A percentile compares a stretch with the other conserved stretches of the same genome.
These are phyloP conservation scores for Latheticus oryzae DNA, from an alignment of 2,888 invertebrate species.

Conservation along the genomic window DNA sequence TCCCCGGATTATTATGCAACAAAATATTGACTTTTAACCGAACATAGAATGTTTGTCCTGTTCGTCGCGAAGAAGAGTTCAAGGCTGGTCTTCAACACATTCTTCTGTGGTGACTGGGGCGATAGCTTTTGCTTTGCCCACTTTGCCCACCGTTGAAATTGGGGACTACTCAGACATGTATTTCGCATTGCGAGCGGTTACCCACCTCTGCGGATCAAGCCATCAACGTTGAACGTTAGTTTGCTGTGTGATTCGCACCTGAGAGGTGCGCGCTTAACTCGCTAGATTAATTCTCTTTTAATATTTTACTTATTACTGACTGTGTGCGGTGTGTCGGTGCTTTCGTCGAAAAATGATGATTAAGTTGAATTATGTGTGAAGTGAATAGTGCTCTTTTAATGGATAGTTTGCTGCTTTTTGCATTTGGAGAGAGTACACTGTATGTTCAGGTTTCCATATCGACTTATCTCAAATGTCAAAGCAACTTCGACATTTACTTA, in stretches of 20 bases:
- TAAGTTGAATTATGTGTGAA: conserved; percentile 40
- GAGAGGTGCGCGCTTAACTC: conserved; percentile 37
- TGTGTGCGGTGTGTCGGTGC: conserved; percentile 6
- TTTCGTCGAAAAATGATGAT: conserved; percentile 24
- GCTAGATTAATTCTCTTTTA: no score
- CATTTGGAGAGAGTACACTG: conserved; percentile 34
- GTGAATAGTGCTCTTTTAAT: conserved; percentile 41
- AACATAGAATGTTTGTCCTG: conserved; percentile 31
- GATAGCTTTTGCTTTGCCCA: conserved; percentile 28
- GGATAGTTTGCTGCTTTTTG: conserved; percentile 40
- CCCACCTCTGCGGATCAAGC: conserved; percentile 15
- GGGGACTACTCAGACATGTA: conserved; percentile 44
- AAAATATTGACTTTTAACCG: conserved; percentile 12
- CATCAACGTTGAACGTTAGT: conserved; percentile 6
- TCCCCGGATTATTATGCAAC: conserved; percentile 38
- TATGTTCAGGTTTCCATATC: conserved; percentile 32
- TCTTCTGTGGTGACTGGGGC: conserved; percentile 46
- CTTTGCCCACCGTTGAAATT: conserved; percentile 45
- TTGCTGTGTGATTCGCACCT: conserved; percentile 34
- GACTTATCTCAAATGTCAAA: conserved; percentile 24
- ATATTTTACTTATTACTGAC: no score
- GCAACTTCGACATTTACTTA: conserved; percentile 22
- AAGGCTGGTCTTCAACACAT: conserved; percentile 46
- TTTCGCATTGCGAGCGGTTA: conserved; percentile 31
- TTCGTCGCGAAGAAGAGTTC: conserved; percentile 44